Conservation (phyloP, 2,888 invertebrate species). For the Eupithecia exiguata region DNA sequence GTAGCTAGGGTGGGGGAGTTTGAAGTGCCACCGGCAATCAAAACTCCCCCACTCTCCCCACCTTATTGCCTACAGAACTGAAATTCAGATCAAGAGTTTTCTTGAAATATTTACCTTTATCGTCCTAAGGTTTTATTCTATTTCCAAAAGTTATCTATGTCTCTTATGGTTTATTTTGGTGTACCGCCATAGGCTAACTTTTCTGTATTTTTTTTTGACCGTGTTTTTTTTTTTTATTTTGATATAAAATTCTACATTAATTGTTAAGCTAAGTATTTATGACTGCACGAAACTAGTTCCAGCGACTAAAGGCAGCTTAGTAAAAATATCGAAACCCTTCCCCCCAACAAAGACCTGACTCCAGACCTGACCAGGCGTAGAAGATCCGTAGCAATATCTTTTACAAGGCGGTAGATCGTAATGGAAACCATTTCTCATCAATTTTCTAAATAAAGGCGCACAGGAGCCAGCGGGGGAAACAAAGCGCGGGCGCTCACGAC, state of each 20-base stretch:
- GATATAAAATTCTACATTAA: no score
- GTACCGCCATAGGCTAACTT: no score
- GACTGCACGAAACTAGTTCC: no score
- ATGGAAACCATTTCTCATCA: conserved; percentile 84
- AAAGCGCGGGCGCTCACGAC: conserved; percentile 82
- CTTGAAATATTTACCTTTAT: not conserved
- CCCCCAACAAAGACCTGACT: conserved; percentile 7
- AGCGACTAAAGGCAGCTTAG: not conserved
- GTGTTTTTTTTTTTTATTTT: no score
- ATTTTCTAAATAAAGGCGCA: conserved; percentile 84
- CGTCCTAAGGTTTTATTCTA: not conserved
- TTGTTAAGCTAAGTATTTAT: no score
- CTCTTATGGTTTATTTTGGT: no score
- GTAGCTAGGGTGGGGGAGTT: conserved; percentile 10
- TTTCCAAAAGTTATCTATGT: no score
- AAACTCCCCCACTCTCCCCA: no score
- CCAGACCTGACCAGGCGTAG: conserved; percentile 19
- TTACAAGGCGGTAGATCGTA: conserved; percentile 76
- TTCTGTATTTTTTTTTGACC: no score
- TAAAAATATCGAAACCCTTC: not conserved
- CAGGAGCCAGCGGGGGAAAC: conserved; percentile 82
- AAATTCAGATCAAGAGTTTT: not conserved
- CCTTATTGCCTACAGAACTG: not conserved
- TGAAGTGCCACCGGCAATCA: no score
- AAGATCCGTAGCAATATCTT: conserved; percentile 63